Base-by-base conservation (phyloP, 2,797 vertebrate species). In the Notolepis coatsorum region DNA sequence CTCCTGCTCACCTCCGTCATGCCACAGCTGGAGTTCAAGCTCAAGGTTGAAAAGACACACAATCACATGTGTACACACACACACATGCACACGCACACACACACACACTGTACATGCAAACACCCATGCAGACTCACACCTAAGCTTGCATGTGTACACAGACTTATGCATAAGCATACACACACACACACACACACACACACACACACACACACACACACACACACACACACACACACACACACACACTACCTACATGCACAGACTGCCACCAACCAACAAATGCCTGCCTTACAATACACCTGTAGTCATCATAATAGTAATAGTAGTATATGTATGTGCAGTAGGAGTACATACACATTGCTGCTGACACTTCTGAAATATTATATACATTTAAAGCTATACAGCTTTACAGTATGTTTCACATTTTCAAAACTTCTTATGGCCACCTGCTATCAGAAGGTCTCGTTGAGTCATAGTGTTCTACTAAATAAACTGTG, bases 11-110 rank as follows among this genome's bases (percentile, higher is more conserved):
- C 97, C 30, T 99, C 97, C 12, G 97, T 99, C 74, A 98, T 99
- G 97, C 97, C 97, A 25, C 97, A 99, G 80, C 93, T 99, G 78
- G 98, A 99, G 84, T 99, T 99, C 84, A 99, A 99, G 90, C 92
- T 99, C 31, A 99, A 99, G 96, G 97, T 99, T 66, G 53, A 37
- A 3, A 6, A 59, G 23, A 13, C 35, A 41, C 31, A 39, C 35
- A n/a, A n/a, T n/a, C 42, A 39, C 23, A 39, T 30, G 24, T 9
- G 35, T 30, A 37, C 28, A 47, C 21, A 31, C 27, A 50, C 23
- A 61, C 33, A 27, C 35, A 28, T n/a, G 12, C 20, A 23, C 15
- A 31, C 38, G 38, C 10, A 7, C 15, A 7, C 31, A 10, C 37
- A 47, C 28, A n/a, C 7, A 35, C 20, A 18, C 31, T 1, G 35